Evolutionary conservation across 2,113 vertebrate genomes (phyloP), one percentile per base, ranked within the genome.

Genomic region (Dryoscopus gambensis): DNA sequence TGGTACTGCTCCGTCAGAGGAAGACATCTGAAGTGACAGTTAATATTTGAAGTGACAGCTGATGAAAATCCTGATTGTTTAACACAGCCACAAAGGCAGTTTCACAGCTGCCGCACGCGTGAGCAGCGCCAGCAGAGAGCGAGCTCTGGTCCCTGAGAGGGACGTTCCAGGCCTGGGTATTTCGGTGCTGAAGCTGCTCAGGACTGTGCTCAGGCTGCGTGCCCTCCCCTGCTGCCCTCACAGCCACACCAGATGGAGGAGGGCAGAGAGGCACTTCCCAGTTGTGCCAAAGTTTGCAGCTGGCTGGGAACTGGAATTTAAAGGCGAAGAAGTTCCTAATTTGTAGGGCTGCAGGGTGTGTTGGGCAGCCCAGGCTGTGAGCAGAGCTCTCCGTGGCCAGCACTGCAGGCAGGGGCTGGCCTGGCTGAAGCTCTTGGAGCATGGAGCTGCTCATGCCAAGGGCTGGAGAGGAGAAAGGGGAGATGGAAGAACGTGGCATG

Each of bases 311-410:
- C 27, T 49, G 50, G 62, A 30, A 15, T 60, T 50, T 25, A n/a
- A 56, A 63, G 70, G 53, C 15, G 24, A n/a, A 75, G 64, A 7
- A 50, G 25, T 11, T 49, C 6, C 27, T 62, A 1, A 11, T 24
- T 35, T 60, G 18, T 25, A 10, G 6, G 19, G 16, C 19, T 49
- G 25, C 22, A 24, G 46, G 0, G 0, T 12, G 42, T 8, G 3
- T 13, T 74, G 16, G 20, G 60, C 28, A 27, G 3, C 13, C n/a
- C 11, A 27, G 53, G 10, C 76, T 75, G 1, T 8, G 62, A 9
- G 39, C n/a, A n/a, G 63, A 28, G 35, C 47, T 52, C 23, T 31
- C 5, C 49, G 0, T 18, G 60, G 59, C 5, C 53, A 22, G 7
- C 2, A 1, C 14, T 25, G 50, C 50, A 87, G 67, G 40, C 23